Percentiles rank a stretch among this genome's conserved stretches.
These are phyloP conservation scores for western clawed frog (Xenopus tropicalis) DNA, from an alignment of 2,113 vertebrate species.

Conservation along the genomic window DNA sequence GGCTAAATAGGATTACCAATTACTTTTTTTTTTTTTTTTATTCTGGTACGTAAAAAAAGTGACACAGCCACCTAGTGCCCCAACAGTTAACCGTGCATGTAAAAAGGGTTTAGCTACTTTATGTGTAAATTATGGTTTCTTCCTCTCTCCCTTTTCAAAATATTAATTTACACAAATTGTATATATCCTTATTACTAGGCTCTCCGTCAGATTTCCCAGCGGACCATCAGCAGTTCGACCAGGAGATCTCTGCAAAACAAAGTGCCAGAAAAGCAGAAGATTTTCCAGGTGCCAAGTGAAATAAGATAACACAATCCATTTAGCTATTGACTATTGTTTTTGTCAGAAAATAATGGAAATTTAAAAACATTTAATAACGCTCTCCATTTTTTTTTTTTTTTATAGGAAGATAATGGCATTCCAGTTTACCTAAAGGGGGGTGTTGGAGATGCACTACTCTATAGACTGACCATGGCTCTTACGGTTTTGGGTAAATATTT, in stretches of 20 bases:
- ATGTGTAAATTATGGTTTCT: no score
- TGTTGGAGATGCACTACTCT: conserved; percentile 69
- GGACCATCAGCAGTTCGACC: conserved; percentile 72
- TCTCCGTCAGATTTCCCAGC: conserved; percentile 71
- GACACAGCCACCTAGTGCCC: no score
- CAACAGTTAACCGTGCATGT: no score
- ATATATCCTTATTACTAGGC: conserved; percentile 57
- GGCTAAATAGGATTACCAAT: no score
- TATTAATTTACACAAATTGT: no score
- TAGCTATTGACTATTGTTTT: background rate
- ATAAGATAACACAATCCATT: no score
- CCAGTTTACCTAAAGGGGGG: conserved; percentile 89
- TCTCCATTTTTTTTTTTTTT: conserved; percentile 32
- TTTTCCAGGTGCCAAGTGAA: conserved; percentile 78
- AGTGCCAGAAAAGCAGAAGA: conserved; percentile 78
- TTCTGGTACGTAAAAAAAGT: no score
- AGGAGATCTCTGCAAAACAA: conserved; percentile 72
- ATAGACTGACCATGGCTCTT: conserved; percentile 73
- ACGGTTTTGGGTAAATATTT: conserved; percentile 71
- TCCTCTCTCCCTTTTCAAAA: no score
- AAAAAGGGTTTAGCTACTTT: no score
- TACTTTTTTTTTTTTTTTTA: no score
- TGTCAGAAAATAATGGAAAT: no score
- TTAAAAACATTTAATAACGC: no score
- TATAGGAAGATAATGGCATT: conserved; percentile 84